Conservation (phyloP, 2,888 invertebrate genomes). For the Perizoma affinitatum region DNA sequence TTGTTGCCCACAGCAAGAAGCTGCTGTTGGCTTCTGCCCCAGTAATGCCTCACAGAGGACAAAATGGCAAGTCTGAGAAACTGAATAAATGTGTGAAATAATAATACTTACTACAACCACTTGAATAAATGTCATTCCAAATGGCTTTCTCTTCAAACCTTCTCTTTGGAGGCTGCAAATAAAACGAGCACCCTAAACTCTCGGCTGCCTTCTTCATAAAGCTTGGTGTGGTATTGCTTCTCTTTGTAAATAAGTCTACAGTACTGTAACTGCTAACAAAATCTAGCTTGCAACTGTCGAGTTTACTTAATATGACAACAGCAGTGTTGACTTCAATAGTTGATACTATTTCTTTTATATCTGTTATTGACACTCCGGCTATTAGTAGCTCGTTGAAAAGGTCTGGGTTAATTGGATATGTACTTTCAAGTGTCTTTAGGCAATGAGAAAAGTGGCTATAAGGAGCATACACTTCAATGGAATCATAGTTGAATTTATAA, state of each 20-base stretch:
- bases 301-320: constrained; percentile 64
- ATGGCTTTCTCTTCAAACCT: constrained; percentile 55
- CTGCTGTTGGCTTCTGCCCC: too few relatives aligned
- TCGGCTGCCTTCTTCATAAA: constrained; percentile 58
- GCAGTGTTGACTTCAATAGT: constrained; percentile 59
- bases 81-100: too few relatives aligned
- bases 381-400: constrained; percentile 61
- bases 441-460: constrained; percentile 84
- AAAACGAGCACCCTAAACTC: constrained; percentile 63
- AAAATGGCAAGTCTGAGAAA: too few relatives aligned
- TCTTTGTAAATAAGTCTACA: constrained; percentile 61
- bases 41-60: too few relatives aligned
- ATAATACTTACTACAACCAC: constrained; percentile 49
- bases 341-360: constrained; percentile 66
- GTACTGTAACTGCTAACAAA: constrained; percentile 60
- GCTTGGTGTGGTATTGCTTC: constrained; percentile 59
- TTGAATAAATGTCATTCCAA: constrained; percentile 59
- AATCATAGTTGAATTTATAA: constrained; percentile 65
- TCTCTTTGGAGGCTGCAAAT: constrained; percentile 56
- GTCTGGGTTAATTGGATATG: constrained; percentile 51
- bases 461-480: constrained; percentile 86
- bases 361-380: constrained; percentile 55
- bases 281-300: constrained; percentile 53
- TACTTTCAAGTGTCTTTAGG: constrained; percentile 69
- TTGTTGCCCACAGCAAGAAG: too few relatives aligned